phyloP scores from a whole-genome alignment of 2,888 invertebrate genomes.

The Stenchaetothrips biformis region DNA sequence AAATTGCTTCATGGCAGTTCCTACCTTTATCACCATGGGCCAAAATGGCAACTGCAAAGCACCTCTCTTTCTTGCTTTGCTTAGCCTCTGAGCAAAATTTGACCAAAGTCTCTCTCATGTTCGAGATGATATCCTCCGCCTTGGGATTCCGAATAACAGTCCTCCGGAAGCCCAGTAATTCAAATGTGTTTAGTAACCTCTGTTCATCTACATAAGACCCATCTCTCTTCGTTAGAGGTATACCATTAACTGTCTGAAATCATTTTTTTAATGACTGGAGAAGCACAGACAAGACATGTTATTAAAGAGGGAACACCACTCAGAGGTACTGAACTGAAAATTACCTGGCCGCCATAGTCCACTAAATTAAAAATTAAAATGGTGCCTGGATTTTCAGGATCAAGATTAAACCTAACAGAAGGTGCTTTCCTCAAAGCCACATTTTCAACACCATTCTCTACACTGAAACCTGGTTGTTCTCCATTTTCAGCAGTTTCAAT shows the following conservation, averaged over 20 bases:
- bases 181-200: background rate
- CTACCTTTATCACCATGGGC: background rate
- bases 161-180: background rate
- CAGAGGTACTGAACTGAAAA: too few relatives aligned
- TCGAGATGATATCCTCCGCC: background rate
- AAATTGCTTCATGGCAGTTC: background rate
- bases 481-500: background rate
- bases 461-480: too few relatives aligned
- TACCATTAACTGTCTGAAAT: background rate
- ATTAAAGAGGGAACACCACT: too few relatives aligned
- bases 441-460: too few relatives aligned
- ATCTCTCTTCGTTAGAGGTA: background rate
- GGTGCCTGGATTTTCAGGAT: background rate
- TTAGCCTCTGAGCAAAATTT: background rate
- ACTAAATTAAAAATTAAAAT: background rate
- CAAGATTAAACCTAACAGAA: background rate
- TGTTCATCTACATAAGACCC: background rate
- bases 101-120: background rate
- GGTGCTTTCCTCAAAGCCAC: too few relatives aligned
- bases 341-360: background rate
- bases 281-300: too few relatives aligned
- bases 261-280: too few relatives aligned
- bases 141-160: background rate
- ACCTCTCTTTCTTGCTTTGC: background rate
- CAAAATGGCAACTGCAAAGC: conserved; percentile 2